Base-by-base conservation (phyloP, 1,140 invertebrate species). In the Coenobita brevimanus region DNA sequence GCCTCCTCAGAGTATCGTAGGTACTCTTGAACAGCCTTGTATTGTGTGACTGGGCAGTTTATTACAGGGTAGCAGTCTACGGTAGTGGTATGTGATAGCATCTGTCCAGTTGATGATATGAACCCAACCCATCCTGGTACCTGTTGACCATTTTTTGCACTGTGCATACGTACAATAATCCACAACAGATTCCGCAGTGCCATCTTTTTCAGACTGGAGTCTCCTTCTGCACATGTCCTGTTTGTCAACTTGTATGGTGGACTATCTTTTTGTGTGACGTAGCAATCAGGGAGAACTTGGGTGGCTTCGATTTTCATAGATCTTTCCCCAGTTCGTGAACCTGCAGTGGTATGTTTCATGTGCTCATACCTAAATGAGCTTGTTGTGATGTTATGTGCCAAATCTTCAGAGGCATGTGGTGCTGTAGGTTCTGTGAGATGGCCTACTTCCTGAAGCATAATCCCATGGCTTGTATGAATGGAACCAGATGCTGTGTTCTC, bases 61-160 rank as follows among this genome's bases (percentile, higher is more conserved):
- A 83, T 69, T 15, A 83, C 81, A 4, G 79, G 79, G 30, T 82
- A 82, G 36, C 62, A 82, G 57, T 82, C 60, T 15, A 82, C 62
- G 1, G 79, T 82, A 38, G 50, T 64, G 2, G 30, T 15, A 3
- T n/a, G 3, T 17, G 2, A 2, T 33, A 54, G 79, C 13, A n/a
- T 10, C 8, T 21, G 8, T 17, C 79, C 79, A 3, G 54, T 67
- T 38, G 3, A 1, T 27, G 79, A 82, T 3, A 82, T 30, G 57
- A 82, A 82, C 2, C 79, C 79, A 64, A 3, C 54, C 54, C 50
- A 82, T 3, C 79, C 41, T 15, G 41, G 75, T 6, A 79, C 38
- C 2, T 2, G 3, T 46, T 79, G 75, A 6, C 30, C 30, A 6
- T 6, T 73, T 3, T 17, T 27, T n/a, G n/a, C n/a, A 30, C 13